A percentile compares a stretch with the other conserved stretches of the same genome.
phyloP scores from a whole-genome alignment of 2,113 vertebrate genomes.

The Bagarius yarrelli region DNA sequence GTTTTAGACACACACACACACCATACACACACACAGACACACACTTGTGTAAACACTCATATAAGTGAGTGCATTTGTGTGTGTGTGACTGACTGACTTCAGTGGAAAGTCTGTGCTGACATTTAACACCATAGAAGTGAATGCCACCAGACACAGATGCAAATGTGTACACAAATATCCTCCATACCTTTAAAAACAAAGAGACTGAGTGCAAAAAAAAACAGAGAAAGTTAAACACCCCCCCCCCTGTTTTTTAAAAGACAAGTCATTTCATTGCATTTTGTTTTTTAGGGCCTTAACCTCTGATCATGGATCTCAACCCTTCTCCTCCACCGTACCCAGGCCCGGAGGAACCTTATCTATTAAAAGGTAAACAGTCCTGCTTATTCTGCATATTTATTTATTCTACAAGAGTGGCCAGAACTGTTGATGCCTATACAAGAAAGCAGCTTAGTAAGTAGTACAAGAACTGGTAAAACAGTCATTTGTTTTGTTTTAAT shows the following conservation, averaged over 20 bases:
- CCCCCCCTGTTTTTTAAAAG: background rate
- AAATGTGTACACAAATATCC: background rate
- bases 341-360: background rate
- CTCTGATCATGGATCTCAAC: constrained; percentile 20
- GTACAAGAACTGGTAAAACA: background rate
- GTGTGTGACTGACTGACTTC: background rate
- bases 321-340: constrained; percentile 27
- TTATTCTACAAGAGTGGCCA: background rate
- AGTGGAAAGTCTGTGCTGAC: background rate
- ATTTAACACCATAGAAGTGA: background rate
- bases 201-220: background rate
- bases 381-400: background rate
- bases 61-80: background rate
- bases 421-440: background rate
- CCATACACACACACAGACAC: too few species aligned
- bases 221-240: background rate
- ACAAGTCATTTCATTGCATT: background rate
- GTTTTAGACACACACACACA: too few species aligned
- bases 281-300: background rate
- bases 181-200: background rate
- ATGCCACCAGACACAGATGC: constrained; percentile 4
- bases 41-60: background rate
- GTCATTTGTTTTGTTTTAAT: too few species aligned
- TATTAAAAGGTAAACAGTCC: background rate
- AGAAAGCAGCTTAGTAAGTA: background rate